Percentiles rank a stretch among this genome's conserved stretches.
Evolutionary conservation across 2,888 invertebrate species (phyloP).

Genomic region (Bimastos eiseni): DNA sequence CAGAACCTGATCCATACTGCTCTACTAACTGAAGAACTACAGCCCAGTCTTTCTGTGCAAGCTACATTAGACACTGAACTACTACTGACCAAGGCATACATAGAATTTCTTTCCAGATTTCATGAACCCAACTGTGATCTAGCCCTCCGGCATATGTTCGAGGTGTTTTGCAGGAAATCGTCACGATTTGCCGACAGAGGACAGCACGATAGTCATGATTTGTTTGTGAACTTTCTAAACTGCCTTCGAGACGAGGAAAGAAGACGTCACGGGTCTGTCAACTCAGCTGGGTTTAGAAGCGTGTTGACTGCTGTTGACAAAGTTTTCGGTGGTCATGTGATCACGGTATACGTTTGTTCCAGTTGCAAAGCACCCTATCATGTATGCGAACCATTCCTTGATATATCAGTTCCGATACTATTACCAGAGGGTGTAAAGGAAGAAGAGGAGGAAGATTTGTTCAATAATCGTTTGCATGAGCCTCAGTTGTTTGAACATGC

Average conservation of each 20-base stretch:
- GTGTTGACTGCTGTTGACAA: constrained; percentile 13
- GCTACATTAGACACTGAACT: too few relatives aligned
- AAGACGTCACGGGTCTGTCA: not conserved
- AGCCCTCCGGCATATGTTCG: too few relatives aligned
- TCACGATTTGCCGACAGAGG: not conserved
- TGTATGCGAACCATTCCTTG: not conserved
- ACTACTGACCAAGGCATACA: too few relatives aligned
- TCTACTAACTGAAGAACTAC: too few relatives aligned
- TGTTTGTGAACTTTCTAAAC: not conserved
- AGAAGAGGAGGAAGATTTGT: not conserved
- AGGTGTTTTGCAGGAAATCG: too few relatives aligned
- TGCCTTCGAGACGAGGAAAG: not conserved
- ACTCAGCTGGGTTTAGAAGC: not conserved
- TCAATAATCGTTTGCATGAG: too few relatives aligned
- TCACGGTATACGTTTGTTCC: not conserved
- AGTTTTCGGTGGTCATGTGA: not conserved
- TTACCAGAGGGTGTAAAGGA: not conserved
- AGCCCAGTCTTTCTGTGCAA: too few relatives aligned
- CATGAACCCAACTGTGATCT: too few relatives aligned
- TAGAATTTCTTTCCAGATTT: too few relatives aligned
- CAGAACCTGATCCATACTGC: too few relatives aligned
- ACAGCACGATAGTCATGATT: constrained; percentile 7
- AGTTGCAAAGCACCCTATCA: not conserved
- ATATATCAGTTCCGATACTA: not conserved
- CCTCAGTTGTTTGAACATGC: too few relatives aligned